Evolutionary conservation across 1,140 invertebrate genomes (phyloP).

Genomic region (Paraescarpia echinospica): DNA sequence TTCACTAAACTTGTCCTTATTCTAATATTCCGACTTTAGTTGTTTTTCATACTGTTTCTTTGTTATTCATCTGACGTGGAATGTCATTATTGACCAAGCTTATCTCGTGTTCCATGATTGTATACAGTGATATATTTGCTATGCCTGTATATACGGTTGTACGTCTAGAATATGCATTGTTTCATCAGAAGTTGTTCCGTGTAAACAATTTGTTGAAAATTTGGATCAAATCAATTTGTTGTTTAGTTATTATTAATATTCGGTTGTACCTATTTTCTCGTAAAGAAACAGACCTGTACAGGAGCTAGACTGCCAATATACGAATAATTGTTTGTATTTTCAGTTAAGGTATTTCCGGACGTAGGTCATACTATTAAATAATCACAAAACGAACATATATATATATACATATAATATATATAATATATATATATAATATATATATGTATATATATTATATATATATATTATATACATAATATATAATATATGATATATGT

Average conservation of each 20-base stretch:
- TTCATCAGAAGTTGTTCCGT: not conserved
- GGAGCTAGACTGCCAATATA: too few species aligned
- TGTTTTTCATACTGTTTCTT: not conserved
- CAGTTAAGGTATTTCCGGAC: too few species aligned
- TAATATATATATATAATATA: too few species aligned
- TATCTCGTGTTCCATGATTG: not conserved
- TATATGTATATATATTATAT: too few species aligned
- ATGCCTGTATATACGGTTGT: not conserved
- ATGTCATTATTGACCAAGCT: not conserved
- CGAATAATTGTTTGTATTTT: too few species aligned
- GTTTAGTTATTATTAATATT: not conserved
- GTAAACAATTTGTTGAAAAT: too few species aligned
- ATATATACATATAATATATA: too few species aligned
- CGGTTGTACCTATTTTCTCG: not conserved
- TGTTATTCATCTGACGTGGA: not conserved
- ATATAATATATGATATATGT: too few species aligned
- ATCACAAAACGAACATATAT: too few species aligned
- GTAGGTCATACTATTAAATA: too few species aligned
- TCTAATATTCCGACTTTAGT: not conserved
- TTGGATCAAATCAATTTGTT: too few species aligned
- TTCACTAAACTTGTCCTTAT: not conserved
- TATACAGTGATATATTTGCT: not conserved
- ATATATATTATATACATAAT: too few species aligned
- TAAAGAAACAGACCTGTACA: not conserved
- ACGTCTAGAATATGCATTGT: not conserved